These are phyloP conservation scores for Pogonus chalceus DNA, from an alignment of 1,140 invertebrate species.

Conservation along the genomic window DNA sequence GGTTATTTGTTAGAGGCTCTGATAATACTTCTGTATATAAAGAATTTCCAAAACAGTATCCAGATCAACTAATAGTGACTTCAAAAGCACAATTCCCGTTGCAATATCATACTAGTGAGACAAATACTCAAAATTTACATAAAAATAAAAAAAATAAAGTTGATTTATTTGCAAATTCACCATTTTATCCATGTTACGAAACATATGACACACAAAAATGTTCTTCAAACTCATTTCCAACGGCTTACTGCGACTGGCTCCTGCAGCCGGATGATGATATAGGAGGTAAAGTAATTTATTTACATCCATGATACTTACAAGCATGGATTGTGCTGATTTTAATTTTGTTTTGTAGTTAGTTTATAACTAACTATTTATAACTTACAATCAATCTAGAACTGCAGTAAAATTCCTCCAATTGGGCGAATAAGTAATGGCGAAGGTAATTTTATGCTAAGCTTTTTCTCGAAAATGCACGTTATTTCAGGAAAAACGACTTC, in stretches of 20 bases:
- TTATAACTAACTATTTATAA: background rate
- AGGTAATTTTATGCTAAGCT: slow-evolving; percentile 17
- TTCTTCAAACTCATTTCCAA: slow-evolving; percentile 11
- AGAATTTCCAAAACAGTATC: slow-evolving; percentile 18
- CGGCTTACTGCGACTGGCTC: slow-evolving; percentile 34
- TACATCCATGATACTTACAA: background rate
- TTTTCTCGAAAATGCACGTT: slow-evolving; percentile 35
- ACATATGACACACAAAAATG: background rate
- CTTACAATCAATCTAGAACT: background rate
- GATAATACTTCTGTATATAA: slow-evolving; percentile 12
- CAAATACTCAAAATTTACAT: slow-evolving; percentile 2
- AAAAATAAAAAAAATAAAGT: slow-evolving; percentile 13
- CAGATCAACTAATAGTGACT: slow-evolving; percentile 27
- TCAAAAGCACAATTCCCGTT: slow-evolving; percentile 28
- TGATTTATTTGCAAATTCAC: slow-evolving; percentile 27
- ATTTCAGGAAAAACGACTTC: slow-evolving; percentile 34
- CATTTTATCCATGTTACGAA: slow-evolving; percentile 27
- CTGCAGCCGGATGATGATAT: slow-evolving; percentile 19
- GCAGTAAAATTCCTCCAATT: slow-evolving; percentile 1
- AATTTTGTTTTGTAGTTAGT: background rate
- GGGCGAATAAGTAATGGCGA: background rate
- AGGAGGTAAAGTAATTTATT: slow-evolving; percentile 25
- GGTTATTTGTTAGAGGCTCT: slow-evolving; percentile 26
- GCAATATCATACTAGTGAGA: slow-evolving; percentile 15
- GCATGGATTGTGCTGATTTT: background rate